Evolutionary conservation across 2,797 vertebrate species (phyloP).

Genomic region (Carduelis carduelis): DNA sequence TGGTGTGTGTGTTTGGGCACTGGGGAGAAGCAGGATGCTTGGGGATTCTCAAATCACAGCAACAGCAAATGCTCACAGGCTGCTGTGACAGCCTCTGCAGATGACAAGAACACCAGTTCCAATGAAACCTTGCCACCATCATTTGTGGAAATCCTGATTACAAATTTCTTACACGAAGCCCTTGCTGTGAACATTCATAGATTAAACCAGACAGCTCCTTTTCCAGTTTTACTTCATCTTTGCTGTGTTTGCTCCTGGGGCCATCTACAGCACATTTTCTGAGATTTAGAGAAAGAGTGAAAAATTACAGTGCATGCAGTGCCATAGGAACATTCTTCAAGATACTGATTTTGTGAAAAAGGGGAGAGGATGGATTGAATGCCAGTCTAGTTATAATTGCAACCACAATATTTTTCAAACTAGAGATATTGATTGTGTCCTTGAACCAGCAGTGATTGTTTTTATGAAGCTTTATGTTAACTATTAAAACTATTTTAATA

Average conservation of each 20-base stretch:
- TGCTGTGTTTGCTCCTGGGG: constrained; percentile 69
- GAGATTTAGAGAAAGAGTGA: constrained; percentile 67
- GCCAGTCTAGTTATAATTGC: constrained; percentile 29
- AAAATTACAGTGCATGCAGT: constrained; percentile 55
- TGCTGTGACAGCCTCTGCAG: constrained; percentile 5
- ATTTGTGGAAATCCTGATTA: constrained; percentile 64
- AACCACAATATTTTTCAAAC: constrained; percentile 51
- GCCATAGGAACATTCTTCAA: constrained; percentile 57
- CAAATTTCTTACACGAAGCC: constrained; percentile 58
- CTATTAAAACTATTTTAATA: constrained; percentile 44
- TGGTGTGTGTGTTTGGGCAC: not conserved
- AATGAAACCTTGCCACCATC: constrained; percentile 39
- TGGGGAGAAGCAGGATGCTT: constrained; percentile 15
- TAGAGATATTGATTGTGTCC: constrained; percentile 41
- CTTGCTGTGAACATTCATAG: constrained; percentile 63
- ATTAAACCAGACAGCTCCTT: constrained; percentile 69
- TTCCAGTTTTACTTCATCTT: constrained; percentile 67
- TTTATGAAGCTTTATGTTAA: constrained; percentile 43
- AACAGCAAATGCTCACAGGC: not conserved
- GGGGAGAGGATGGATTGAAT: constrained; percentile 35
- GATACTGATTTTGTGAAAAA: constrained; percentile 52
- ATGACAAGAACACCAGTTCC: constrained; percentile 40
- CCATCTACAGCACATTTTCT: constrained; percentile 54
- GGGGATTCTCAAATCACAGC: constrained; percentile 14
- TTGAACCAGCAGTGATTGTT: constrained; percentile 33